Evolutionary conservation across 2,888 invertebrate genomes (phyloP), one percentile per base, ranked within the genome.

Genomic region (Scaptomyza reducta): DNA sequence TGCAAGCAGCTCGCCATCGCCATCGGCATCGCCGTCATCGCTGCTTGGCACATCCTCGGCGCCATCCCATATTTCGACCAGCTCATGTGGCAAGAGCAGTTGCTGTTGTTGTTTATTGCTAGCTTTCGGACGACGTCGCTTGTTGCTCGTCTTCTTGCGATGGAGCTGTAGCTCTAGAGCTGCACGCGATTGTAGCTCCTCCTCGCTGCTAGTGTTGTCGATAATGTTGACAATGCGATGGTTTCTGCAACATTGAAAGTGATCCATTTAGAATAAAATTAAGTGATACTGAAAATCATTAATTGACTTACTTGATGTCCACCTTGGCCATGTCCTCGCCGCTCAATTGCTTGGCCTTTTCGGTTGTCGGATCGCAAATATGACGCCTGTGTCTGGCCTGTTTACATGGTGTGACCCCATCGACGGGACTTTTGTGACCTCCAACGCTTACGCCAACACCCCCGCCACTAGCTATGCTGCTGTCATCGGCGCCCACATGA

Each of bases 1-100:
- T 6, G 91, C 91, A 50, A 90, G 87, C 0, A 90, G 79, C 44
- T 91, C 91, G 70, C 85, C 92, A 80, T 92, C 91, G 4, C 80
- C 89, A 29, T 91, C 91, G 77, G 81, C 92, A 79, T 92, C 91
- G 0, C 77, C 89, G 6, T 90, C 90, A 47, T 90, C 90, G 40
- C 82, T 86, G 53, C 85, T 87, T 4, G 88, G 87, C 29, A 76
- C 89, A 41, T 90, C 91, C 65, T 94, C 94, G 1, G 93, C 94
- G 1, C 89, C 91, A 61, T 94, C 94, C 45, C 94, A 94, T 22
- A 94, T 94, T 0, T 94, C 94, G 0, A 94, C 94, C 11, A 92
- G 81, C 69, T 92, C 92, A 66, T 93, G 93, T 0, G 93, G 90
- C 41, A 91, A 70, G 25, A 91, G 89, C 31, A 90, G 60, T n/a